These are phyloP conservation scores for Adoxophyes honmai DNA, from an alignment of 1,140 invertebrate genomes.

Conservation along the genomic window DNA sequence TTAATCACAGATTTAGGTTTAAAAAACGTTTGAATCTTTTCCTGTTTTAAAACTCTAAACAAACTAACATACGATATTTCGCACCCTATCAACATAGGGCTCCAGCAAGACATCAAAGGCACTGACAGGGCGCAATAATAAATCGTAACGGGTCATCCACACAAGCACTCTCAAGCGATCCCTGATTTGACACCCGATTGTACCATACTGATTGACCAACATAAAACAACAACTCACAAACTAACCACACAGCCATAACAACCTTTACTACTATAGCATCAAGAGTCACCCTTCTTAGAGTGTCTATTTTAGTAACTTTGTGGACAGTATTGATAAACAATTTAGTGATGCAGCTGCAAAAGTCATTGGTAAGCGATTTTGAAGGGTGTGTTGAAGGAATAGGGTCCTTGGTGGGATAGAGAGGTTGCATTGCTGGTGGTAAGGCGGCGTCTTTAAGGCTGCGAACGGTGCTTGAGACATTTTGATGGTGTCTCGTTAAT, in stretches of 20 bases:
- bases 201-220: not conserved
- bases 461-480: conserved; percentile 1
- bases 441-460: conserved; percentile 8
- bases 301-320: not conserved
- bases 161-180: conserved; percentile 1
- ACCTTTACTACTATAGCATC: not conserved
- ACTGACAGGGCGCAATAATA: conserved; percentile 9
- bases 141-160: conserved; percentile 3
- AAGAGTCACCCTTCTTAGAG: not conserved
- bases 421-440: not conserved
- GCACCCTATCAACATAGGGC: not conserved
- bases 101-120: conserved; percentile 6
- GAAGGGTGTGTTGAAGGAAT: not conserved
- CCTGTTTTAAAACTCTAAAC: too few species aligned
- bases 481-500: conserved; percentile 2
- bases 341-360: not conserved
- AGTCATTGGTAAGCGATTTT: not conserved
- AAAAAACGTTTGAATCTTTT: too few species aligned
- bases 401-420: not conserved
- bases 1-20: too few species aligned
- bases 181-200: conserved; percentile 13
- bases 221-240: not conserved
- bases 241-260: not conserved
- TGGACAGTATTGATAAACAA: conserved; percentile 4
- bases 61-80: not conserved